A percentile compares a stretch with the other conserved stretches of the same genome.
phyloP scores from a whole-genome alignment of 2,888 invertebrate genomes.

The Anarsia innoxiella region DNA sequence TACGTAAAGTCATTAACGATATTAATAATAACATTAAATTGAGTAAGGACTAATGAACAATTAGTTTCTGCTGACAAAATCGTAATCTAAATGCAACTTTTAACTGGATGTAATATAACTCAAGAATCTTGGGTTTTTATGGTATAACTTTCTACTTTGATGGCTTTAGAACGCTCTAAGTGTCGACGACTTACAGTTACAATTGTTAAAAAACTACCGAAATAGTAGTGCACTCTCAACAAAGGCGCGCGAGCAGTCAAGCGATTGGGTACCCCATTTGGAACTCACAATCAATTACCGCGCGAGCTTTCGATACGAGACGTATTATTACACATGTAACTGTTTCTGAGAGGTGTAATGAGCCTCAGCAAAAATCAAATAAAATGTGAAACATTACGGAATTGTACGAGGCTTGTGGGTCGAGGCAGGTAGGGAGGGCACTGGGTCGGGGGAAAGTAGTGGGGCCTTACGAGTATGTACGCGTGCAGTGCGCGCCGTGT shows the following conservation, averaged over 20 bases:
- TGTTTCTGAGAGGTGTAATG: conserved; percentile 50
- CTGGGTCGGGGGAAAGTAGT: conserved; percentile 72
- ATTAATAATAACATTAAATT: too few relatives aligned
- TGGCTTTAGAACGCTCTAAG: neutral
- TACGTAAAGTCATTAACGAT: too few relatives aligned
- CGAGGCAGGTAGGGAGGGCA: conserved; percentile 59
- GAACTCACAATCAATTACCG: conserved; percentile 4
- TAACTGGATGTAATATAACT: too few relatives aligned
- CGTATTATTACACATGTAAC: conserved; percentile 31
- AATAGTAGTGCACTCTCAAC: neutral
- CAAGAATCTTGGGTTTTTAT: too few relatives aligned
- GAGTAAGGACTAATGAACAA: too few relatives aligned
- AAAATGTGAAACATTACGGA: conserved; percentile 65
- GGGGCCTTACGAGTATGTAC: conserved; percentile 46
- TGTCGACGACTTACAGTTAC: neutral
- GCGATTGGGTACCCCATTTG: neutral
- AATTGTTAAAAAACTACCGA: neutral
- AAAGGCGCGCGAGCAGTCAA: neutral
- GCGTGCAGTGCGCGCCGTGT: conserved; percentile 55
- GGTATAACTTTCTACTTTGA: too few relatives aligned
- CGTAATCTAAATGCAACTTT: too few relatives aligned
- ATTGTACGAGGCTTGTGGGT: conserved; percentile 61
- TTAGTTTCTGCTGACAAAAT: too few relatives aligned
- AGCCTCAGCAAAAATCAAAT: conserved; percentile 54
- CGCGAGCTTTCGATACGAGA: conserved; percentile 4